phyloP scores from a whole-genome alignment of 1,140 invertebrate species.

The Bradynema listronoti region DNA sequence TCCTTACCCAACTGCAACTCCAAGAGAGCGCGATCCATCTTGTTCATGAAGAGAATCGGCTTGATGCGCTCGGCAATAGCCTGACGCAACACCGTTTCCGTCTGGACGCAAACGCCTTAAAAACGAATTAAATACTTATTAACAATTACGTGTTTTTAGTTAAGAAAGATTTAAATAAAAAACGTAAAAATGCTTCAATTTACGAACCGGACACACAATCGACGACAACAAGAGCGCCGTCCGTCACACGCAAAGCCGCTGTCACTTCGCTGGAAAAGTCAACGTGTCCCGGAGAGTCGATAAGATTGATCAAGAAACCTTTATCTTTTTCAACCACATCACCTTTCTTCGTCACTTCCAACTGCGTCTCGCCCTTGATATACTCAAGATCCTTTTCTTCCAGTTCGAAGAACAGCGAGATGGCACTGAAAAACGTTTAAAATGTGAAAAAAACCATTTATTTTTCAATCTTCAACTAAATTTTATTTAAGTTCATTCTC shows the following conservation, averaged over 20 bases:
- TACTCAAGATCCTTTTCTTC: slow-evolving; percentile 71
- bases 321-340: slow-evolving; percentile 75
- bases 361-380: slow-evolving; percentile 64
- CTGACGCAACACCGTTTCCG: slow-evolving; percentile 95
- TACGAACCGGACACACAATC: slow-evolving; percentile 87
- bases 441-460: neutral
- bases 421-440: slow-evolving; percentile 74
- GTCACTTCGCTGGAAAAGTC: slow-evolving; percentile 99
- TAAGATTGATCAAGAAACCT: slow-evolving; percentile 97
- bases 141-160: neutral
- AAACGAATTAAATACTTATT: slow-evolving; percentile 14
- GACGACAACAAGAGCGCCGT: slow-evolving; percentile 97
- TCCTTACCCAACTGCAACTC: slow-evolving; percentile 84
- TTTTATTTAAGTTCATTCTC: slow-evolving; percentile 8
- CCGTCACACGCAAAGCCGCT: slow-evolving; percentile 94
- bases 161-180: neutral
- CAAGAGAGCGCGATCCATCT: slow-evolving; percentile 91
- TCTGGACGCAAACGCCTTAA: slow-evolving; percentile 96
- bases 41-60: slow-evolving; percentile 99
- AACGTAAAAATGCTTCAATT: slow-evolving; percentile 1
- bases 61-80: slow-evolving; percentile 97
- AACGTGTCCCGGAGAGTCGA: slow-evolving; percentile 97
- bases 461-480: slow-evolving; percentile 1
- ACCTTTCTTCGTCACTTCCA: slow-evolving; percentile 65
- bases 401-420: slow-evolving; percentile 95